Base-by-base conservation (phyloP, 2,888 invertebrate species). In the Aleiodes testaceus region DNA sequence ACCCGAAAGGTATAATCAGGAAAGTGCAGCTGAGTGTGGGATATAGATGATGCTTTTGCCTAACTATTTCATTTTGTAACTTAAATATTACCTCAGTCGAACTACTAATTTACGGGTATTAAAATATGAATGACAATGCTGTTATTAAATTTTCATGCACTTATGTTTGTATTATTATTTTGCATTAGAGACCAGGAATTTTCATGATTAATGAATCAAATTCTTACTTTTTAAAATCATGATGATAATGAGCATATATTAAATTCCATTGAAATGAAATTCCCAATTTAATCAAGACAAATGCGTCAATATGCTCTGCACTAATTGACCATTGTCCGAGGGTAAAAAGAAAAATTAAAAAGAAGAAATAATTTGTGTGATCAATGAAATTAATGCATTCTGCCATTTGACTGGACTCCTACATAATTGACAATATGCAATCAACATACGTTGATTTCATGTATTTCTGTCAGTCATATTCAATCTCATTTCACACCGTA, bases 1-100 rank as follows among this genome's bases (percentile, higher is more conserved):
- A 72, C 44, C 63, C 70, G 72, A 70, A 66, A 72, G 72, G 69
- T 72, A 72, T 74, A 73, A 73, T 76, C 75, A 76, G 71, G 61
- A 18, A 67, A 72, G 69, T 69, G 69, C 65, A 53, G 59, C 63
- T 72, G 53, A 67, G 53, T 71, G 53, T 71, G 71, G 61, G 74
- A 72, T 59, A 36, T 59, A 18, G 59, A 11, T 59, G 42, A 59
- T 59, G 36, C 36, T 59, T 59, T 66, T 45, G 66, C 49, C 45
- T 63, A 67, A 50, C 49, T 52, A 18, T 49, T 55, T 42, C 42
- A 52, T 20, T 12, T 49, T 49, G 30, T 30, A 55, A 55, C 59
- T 16, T 59, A 16, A 59, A 59, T 59, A 42, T 59, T 42, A 59
- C 16, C 42, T 47, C 45, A 7, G 45, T 30, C 9, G 55, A 45